Conservation (phyloP, 2,888 invertebrate species). For the Matsumyia berberina region DNA sequence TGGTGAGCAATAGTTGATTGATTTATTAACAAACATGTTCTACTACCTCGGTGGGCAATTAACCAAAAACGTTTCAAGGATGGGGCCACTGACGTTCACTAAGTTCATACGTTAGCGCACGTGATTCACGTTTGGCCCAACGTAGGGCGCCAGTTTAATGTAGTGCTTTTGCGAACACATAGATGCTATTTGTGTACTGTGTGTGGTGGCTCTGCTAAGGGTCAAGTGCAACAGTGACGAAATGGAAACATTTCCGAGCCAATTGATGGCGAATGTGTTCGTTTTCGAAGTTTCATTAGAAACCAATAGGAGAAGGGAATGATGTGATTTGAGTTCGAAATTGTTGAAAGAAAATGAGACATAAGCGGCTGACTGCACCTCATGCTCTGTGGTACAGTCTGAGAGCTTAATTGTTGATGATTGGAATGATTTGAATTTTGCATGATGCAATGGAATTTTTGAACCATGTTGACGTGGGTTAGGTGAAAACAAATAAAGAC, state of each 20-base stretch:
- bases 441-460: neutral
- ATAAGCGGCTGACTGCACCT: neutral
- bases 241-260: slow-evolving; percentile 12
- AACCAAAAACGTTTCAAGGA: slow-evolving; percentile 45
- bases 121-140: slow-evolving; percentile 43
- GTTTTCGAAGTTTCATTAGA: slow-evolving; percentile 16
- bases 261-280: too few species aligned
- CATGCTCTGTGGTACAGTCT: slow-evolving; percentile 8
- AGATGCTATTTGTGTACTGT: too few species aligned
- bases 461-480: neutral
- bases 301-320: slow-evolving; percentile 6
- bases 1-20: slow-evolving; percentile 10
- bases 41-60: slow-evolving; percentile 36
- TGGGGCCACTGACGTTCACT: slow-evolving; percentile 22
- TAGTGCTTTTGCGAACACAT: neutral
- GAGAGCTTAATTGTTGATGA: slow-evolving; percentile 10
- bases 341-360: neutral
- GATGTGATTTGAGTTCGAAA: slow-evolving; percentile 19
- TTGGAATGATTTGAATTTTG: slow-evolving; percentile 16
- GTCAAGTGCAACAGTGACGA: slow-evolving; percentile 15
- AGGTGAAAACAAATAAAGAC: neutral
- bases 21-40: slow-evolving; percentile 25
- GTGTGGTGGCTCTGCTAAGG: neutral
- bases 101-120: slow-evolving; percentile 6
- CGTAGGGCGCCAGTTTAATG: slow-evolving; percentile 43